Conservation (phyloP, 2,888 invertebrate species). For the Volucella inflata region DNA sequence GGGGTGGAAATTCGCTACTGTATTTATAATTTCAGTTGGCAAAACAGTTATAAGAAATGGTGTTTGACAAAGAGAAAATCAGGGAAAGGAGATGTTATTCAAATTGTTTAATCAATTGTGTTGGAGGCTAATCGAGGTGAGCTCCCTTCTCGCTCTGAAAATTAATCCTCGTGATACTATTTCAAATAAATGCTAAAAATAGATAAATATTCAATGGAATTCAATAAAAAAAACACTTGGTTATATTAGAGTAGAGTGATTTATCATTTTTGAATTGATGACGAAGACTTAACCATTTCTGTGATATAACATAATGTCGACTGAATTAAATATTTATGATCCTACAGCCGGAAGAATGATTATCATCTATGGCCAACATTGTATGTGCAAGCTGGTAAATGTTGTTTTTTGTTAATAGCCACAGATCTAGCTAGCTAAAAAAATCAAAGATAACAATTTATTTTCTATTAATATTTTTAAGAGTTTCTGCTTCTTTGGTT, state of each 20-base stretch:
- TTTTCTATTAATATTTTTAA: no score
- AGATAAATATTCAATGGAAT: conserved; percentile 17
- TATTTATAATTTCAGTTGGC: not conserved
- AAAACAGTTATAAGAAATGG: not conserved
- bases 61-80: not conserved
- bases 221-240: not conserved
- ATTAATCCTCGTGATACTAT: not conserved
- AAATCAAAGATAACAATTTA: no score
- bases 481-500: no score
- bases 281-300: conserved; percentile 23
- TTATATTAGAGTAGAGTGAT: not conserved
- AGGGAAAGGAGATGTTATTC: not conserved
- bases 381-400: not conserved
- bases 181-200: conserved; percentile 15
- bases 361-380: not conserved
- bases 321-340: conserved; percentile 21
- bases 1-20: conserved; percentile 16
- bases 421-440: no score
- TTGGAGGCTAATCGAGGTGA: no score
- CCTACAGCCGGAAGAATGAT: not conserved
- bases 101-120: conserved; percentile 3
- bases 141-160: no score
- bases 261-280: not conserved
- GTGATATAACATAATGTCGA: conserved; percentile 23
- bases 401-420: not conserved